These are phyloP conservation scores for Mythimna pallens DNA, from an alignment of 2,888 invertebrate species.

Conservation along the genomic window DNA sequence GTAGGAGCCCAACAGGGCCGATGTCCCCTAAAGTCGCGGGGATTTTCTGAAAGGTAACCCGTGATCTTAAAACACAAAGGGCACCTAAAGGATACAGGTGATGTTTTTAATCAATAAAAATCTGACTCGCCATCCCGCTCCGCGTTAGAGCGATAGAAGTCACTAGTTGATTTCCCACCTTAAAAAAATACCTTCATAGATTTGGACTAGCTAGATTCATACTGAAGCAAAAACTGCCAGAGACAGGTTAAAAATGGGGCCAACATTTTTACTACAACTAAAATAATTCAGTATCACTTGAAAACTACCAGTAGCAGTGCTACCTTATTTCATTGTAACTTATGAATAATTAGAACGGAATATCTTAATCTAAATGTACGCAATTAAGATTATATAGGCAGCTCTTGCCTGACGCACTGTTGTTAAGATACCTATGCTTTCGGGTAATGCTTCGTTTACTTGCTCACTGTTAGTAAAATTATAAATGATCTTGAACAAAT, in stretches of 20 bases:
- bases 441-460: constrained; percentile 36
- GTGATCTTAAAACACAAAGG: too few relatives aligned
- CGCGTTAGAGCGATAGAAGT: too few relatives aligned
- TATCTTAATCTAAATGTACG: constrained; percentile 54
- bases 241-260: not conserved
- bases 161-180: too few relatives aligned
- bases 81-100: too few relatives aligned
- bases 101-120: too few relatives aligned
- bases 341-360: constrained; percentile 48
- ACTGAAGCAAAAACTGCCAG: too few relatives aligned
- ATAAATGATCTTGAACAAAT: constrained; percentile 21
- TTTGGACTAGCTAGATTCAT: too few relatives aligned
- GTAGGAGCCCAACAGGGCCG: too few relatives aligned
- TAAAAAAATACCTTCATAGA: too few relatives aligned
- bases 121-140: too few relatives aligned
- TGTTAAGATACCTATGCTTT: constrained; percentile 18
- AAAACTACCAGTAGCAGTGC: constrained; percentile 12
- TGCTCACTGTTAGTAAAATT: constrained; percentile 14
- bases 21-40: too few relatives aligned
- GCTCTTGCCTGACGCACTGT: constrained; percentile 26
- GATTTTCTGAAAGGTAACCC: too few relatives aligned
- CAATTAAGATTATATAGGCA: constrained; percentile 57
- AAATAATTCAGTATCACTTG: not conserved
- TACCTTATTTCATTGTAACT: constrained; percentile 32
- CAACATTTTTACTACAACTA: not conserved